Evolutionary conservation across 2,797 vertebrate genomes (phyloP).

Genomic region (Fratercula arctica): DNA sequence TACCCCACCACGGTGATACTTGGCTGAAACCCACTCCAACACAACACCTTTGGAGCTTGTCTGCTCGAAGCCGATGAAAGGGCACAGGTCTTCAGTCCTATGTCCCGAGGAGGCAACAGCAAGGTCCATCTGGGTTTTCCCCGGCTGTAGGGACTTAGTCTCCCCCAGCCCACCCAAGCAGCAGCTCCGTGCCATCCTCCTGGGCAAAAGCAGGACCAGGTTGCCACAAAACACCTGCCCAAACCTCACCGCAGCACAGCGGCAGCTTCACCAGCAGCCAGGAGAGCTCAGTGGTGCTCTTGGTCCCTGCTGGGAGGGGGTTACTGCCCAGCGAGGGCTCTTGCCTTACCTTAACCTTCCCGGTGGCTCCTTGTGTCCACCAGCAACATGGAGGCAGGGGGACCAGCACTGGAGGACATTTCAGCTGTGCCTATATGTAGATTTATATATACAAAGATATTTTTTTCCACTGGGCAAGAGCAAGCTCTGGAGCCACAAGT

Average conservation of each 20-base stretch:
- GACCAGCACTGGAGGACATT: background rate
- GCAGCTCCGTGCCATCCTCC: background rate
- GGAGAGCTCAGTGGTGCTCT: background rate
- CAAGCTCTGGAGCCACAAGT: background rate
- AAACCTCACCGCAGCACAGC: background rate
- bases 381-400: fast-evolving
- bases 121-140: background rate
- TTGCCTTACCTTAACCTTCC: background rate
- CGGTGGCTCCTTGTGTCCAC: fast-evolving
- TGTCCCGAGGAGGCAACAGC: background rate
- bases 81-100: background rate
- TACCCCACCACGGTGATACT: fast-evolving
- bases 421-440: fast-evolving
- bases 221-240: background rate
- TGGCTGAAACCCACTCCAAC: background rate
- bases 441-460: fast-evolving
- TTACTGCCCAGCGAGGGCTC: fast-evolving
- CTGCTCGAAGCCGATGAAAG: background rate
- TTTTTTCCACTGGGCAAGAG: background rate
- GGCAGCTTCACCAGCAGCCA: background rate
- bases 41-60: background rate
- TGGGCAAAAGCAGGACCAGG: background rate
- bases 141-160: background rate
- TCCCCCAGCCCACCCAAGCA: background rate
- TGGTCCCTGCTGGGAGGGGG: fast-evolving